Evolutionary conservation across 2,888 invertebrate species (phyloP).

Genomic region (Phasia obesa): DNA sequence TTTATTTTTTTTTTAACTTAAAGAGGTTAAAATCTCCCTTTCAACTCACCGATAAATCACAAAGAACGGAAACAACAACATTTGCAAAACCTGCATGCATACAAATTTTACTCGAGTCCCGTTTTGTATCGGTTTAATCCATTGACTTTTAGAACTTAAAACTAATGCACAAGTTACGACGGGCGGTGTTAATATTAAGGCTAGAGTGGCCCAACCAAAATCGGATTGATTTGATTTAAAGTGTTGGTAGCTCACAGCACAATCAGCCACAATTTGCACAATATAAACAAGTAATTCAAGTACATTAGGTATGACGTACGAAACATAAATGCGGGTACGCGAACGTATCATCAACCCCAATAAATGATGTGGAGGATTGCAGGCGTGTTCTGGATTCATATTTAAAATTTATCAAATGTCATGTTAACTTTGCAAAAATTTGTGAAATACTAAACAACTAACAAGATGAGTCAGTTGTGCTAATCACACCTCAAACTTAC

Average conservation of each 20-base stretch:
- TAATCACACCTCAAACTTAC: background rate
- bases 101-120: constrained; percentile 70
- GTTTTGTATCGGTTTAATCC: constrained; percentile 81
- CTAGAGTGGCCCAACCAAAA: constrained; percentile 83
- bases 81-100: constrained; percentile 75
- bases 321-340: constrained; percentile 80
- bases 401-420: constrained; percentile 8
- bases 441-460: constrained; percentile 60
- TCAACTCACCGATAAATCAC: constrained; percentile 84
- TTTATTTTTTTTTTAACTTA: no score
- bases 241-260: constrained; percentile 86
- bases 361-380: constrained; percentile 78
- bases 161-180: constrained; percentile 85
- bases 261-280: constrained; percentile 87
- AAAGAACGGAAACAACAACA: constrained; percentile 82
- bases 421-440: constrained; percentile 63
- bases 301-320: constrained; percentile 84
- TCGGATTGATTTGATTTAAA: constrained; percentile 84
- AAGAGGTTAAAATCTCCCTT: background rate
- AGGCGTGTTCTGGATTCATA: constrained; percentile 73
- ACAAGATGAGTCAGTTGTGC: constrained; percentile 53
- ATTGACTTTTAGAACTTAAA: constrained; percentile 85
- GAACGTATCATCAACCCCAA: constrained; percentile 80
- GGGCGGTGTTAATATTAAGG: constrained; percentile 84
- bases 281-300: constrained; percentile 86